Evolutionary conservation across 2,113 vertebrate species (phyloP).

Genomic region (Sceloporus tristichus): DNA sequence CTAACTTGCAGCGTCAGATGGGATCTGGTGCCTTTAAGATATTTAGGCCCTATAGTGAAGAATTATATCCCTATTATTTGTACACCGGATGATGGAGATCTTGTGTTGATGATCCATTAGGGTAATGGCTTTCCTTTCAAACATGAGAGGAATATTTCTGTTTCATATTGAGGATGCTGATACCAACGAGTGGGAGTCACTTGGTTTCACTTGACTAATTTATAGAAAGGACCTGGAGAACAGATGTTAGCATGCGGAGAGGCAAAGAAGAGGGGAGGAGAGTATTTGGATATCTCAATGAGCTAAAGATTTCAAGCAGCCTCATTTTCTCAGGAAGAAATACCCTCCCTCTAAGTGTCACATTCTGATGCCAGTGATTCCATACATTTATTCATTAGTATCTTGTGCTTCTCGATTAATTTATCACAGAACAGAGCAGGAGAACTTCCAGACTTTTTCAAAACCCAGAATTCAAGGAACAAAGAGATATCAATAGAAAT

Average conservation of each 20-base stretch:
- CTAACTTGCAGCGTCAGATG: too few relatives aligned
- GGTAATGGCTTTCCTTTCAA: too few relatives aligned
- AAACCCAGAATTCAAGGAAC: not conserved
- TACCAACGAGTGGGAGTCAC: not conserved
- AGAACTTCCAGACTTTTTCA: not conserved
- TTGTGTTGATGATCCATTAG: not conserved
- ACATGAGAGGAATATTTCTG: not conserved
- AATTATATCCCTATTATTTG: slow-evolving; percentile 6
- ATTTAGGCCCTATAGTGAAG: too few relatives aligned
- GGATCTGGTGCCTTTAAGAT: too few relatives aligned
- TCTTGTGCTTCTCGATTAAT: not conserved
- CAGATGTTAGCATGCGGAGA: accelerated
- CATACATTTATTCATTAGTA: not conserved
- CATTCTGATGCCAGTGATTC: not conserved
- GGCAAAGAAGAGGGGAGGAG: not conserved
- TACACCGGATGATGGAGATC: not conserved
- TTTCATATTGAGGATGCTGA: not conserved
- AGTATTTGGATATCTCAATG: not conserved
- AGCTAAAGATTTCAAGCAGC: not conserved
- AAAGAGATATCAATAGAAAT: not conserved
- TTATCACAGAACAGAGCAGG: not conserved
- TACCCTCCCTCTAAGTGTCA: not conserved
- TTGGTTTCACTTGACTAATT: slow-evolving; percentile 7
- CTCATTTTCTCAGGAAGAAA: not conserved
- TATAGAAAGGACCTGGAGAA: not conserved